Evolutionary conservation across 1,140 invertebrate species (phyloP), one percentile per base, ranked within the genome.

Genomic region (Caenorhabditis remanei): DNA sequence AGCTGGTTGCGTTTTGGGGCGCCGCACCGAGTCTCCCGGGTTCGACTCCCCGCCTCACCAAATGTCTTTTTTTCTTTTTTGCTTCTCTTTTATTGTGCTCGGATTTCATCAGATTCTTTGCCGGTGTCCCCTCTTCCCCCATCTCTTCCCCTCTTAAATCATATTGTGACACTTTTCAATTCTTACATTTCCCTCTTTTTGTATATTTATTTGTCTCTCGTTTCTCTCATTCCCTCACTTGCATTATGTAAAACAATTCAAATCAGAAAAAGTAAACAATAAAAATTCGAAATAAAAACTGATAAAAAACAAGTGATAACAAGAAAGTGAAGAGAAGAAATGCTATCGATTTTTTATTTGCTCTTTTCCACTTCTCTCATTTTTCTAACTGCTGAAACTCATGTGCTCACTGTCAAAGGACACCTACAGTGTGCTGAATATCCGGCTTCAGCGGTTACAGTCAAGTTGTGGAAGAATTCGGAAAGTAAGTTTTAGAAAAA

Each of bases 301-400:
- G n/a, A 50, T 19, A 24, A 79, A 14, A n/a, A n/a, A 50, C 50
- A 50, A 79, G 24, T 71, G 71, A 50, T 8, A n/a, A 53, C 5
- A 43, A 79, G 24, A 63, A n/a, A 21, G 32, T 32, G 19, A 21
- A n/a, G 56, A 63, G n/a, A 24, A 11, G 43, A 40, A 79, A 79
- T 79, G 71, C n/a, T 13, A 79, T 79, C 40, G 71, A 79, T 79
- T 79, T 4, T 13, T 79, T 50, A 79, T 79, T 79, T 79, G 4
- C 0, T 32, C 32, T 32, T 53, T 53, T 24, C 4, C 14, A 11
- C 41, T 79, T 79, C n/a, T 7, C 19, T 41, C 11, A 8, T 79
- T 16, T 53, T 79, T 50, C 46, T 79, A 8, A 21, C 71, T 32
- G 40, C n/a, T 13, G 40, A 79, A 53, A 53, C 71, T 7, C 71